Evolutionary conservation across 2,888 invertebrate genomes (phyloP).

Genomic region (Drosophila barbarae): DNA sequence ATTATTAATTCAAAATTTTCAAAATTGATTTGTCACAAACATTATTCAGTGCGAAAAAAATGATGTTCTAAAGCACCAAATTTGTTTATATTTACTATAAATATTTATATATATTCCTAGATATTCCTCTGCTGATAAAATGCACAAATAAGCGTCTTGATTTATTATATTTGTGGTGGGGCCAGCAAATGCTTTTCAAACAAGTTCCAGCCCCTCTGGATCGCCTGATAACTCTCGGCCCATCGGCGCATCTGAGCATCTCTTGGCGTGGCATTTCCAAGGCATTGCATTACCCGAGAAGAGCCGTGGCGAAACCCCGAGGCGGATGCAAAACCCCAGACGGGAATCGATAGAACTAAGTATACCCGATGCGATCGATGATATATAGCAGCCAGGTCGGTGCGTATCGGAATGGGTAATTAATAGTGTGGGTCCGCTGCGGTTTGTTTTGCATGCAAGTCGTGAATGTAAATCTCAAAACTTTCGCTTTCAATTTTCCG

Average conservation of each 20-base stretch:
- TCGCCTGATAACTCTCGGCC: neutral
- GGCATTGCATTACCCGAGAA: neutral
- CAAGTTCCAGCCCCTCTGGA: slow-evolving; percentile 3
- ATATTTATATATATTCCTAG: neutral
- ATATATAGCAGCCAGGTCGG: neutral
- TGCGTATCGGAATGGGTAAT: slow-evolving; percentile 13
- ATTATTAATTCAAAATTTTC: neutral
- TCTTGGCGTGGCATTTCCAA: slow-evolving; percentile 20
- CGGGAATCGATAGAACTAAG: neutral
- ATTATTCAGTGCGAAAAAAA: neutral
- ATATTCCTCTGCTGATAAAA: neutral
- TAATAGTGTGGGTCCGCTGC: neutral
- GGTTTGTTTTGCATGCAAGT: slow-evolving; percentile 7
- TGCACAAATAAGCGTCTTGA: neutral
- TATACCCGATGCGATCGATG: neutral
- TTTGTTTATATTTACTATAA: neutral
- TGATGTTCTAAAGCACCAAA: neutral
- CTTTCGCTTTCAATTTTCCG: slow-evolving; percentile 4
- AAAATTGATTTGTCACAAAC: neutral
- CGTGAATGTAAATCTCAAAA: neutral
- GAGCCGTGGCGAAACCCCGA: slow-evolving; percentile 17
- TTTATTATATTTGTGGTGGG: slow-evolving; percentile 8
- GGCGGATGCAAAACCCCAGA: slow-evolving; percentile 27
- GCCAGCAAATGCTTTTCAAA: neutral
- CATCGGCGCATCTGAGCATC: neutral